phyloP scores from a whole-genome alignment of 1,140 invertebrate genomes.

The Acromyrmex heyeri region DNA sequence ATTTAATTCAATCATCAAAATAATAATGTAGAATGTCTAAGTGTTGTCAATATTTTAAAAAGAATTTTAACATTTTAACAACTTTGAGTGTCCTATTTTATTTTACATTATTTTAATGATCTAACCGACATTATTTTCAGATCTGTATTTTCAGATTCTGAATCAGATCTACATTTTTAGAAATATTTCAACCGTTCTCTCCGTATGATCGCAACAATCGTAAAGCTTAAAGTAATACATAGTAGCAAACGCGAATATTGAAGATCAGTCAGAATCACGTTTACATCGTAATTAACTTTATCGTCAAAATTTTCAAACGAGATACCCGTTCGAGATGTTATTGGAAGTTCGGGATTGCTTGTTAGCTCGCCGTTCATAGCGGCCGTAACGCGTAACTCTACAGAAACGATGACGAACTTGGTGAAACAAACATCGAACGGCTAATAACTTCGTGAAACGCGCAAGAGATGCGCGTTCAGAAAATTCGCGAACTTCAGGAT shows the following conservation, averaged over 20 bases:
- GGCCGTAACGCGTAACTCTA: slow-evolving; percentile 25
- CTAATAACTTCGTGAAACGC: slow-evolving; percentile 44
- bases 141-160: too few species aligned
- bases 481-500: slow-evolving; percentile 53
- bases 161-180: too few species aligned
- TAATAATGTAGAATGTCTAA: too few species aligned
- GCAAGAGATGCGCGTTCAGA: slow-evolving; percentile 27
- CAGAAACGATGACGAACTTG: slow-evolving; percentile 45
- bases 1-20: too few species aligned
- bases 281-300: slow-evolving; percentile 36
- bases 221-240: background rate
- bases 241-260: background rate
- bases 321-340: slow-evolving; percentile 26
- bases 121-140: too few species aligned
- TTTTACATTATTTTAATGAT: too few species aligned
- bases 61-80: too few species aligned
- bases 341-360: slow-evolving; percentile 42
- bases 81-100: too few species aligned
- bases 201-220: background rate
- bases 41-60: too few species aligned
- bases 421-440: slow-evolving; percentile 53
- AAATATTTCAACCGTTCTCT: too few species aligned
- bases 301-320: slow-evolving; percentile 32
- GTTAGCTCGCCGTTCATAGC: slow-evolving; percentile 22
- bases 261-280: background rate